Evolutionary conservation across 2,888 invertebrate species (phyloP).

Genomic region (Patella caerulea): DNA sequence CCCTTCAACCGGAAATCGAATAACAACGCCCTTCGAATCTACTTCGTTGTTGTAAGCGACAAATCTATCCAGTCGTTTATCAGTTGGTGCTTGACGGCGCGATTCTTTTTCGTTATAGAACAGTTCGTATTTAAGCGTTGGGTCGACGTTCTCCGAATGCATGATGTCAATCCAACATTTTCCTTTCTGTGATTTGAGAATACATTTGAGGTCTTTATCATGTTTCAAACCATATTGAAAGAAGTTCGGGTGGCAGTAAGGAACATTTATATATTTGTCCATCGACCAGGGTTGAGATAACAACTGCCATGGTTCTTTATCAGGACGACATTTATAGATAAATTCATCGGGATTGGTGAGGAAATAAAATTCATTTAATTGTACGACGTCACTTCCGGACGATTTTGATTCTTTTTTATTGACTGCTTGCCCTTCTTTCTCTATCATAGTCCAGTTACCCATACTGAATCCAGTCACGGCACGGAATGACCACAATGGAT

Average conservation of each 20-base stretch:
- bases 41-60: conserved; percentile 18
- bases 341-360: conserved; percentile 38
- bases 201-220: not conserved
- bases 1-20: conserved; percentile 51
- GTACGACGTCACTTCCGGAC: not conserved
- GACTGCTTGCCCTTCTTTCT: conserved; percentile 33
- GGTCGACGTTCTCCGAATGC: conserved; percentile 22
- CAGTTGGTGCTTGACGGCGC: conserved; percentile 12
- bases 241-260: conserved; percentile 33
- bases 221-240: not conserved
- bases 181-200: not conserved
- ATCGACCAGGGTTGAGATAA: conserved; percentile 28
- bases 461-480: conserved; percentile 39
- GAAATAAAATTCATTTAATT: conserved; percentile 16
- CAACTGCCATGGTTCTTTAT: conserved; percentile 43
- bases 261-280: conserved; percentile 29
- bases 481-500: conserved; percentile 56
- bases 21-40: conserved; percentile 17
- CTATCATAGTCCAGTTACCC: conserved; percentile 50
- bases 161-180: conserved; percentile 25
- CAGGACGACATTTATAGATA: conserved; percentile 38
- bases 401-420: not conserved
- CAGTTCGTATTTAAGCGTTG: conserved; percentile 22
- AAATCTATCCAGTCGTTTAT: conserved; percentile 24
- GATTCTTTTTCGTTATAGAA: conserved; percentile 24